These are phyloP conservation scores for Nasonovia ribisnigri DNA, from an alignment of 2,888 invertebrate genomes.

Conservation along the genomic window DNA sequence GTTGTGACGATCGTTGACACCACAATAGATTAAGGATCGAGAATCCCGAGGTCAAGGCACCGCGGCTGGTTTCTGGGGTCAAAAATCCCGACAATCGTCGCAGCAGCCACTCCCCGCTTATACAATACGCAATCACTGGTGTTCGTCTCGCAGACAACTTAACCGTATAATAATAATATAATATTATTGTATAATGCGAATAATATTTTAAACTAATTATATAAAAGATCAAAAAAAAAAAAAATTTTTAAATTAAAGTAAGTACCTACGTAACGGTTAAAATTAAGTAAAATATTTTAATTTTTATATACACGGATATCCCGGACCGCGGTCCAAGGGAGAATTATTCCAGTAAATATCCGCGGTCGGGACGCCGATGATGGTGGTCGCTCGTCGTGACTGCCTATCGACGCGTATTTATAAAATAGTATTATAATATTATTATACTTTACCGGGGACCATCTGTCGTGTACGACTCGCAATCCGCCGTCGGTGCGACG, in stretches of 20 bases:
- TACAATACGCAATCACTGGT: neutral
- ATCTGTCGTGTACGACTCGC: neutral
- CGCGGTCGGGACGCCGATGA: conserved; percentile 34
- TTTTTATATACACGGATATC: neutral
- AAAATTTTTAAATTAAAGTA: neutral
- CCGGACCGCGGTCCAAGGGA: conserved; percentile 50
- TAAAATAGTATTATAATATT: neutral
- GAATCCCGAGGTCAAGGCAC: conserved; percentile 38
- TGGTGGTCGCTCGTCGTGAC: neutral
- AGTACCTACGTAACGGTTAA: no score
- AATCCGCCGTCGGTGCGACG: neutral
- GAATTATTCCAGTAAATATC: neutral
- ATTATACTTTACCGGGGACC: neutral
- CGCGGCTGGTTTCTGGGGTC: conserved; percentile 9
- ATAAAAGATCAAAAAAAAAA: neutral
- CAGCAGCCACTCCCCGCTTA: neutral
- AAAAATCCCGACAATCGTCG: neutral
- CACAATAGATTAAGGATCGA: conserved; percentile 15
- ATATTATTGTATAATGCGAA: neutral
- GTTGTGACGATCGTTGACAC: neutral
- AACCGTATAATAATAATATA: neutral
- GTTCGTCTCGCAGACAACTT: neutral
- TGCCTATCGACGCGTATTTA: neutral
- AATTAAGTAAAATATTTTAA: neutral
- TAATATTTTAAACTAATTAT: neutral